Evolutionary conservation across 2,888 invertebrate species (phyloP).

Genomic region (Polydrusus tereticollis): DNA sequence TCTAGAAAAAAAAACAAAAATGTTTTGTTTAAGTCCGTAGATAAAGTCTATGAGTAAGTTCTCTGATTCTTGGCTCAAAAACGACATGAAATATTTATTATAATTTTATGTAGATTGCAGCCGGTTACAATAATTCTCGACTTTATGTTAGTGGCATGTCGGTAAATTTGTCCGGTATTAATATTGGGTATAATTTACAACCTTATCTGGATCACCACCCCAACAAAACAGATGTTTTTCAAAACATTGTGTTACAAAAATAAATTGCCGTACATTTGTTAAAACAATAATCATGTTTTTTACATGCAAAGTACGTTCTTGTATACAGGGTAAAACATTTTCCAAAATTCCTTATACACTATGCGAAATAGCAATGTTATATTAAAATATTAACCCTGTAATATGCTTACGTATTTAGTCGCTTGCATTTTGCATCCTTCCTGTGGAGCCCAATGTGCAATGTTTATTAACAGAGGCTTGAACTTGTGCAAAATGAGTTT

Average conservation of each 20-base stretch:
- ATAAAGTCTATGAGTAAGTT: background rate
- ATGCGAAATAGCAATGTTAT: no score
- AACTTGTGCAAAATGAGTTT: no score
- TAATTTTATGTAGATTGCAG: background rate
- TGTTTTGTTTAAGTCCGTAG: background rate
- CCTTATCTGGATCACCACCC: constrained; percentile 1
- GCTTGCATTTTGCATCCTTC: no score
- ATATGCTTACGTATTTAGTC: no score
- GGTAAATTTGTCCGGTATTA: background rate
- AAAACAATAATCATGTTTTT: background rate
- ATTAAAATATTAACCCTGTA: no score
- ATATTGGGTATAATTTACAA: background rate
- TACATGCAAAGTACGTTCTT: no score
- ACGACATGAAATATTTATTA: background rate
- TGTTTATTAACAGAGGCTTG: no score
- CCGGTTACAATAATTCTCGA: background rate
- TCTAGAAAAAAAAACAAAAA: background rate
- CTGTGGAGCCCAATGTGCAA: no score
- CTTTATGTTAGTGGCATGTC: background rate
- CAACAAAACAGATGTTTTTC: background rate
- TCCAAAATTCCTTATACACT: no score
- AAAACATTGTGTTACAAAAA: background rate
- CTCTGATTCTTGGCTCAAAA: background rate
- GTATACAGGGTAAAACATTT: no score
- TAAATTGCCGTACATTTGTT: background rate